phyloP scores from a whole-genome alignment of 2,797 vertebrate species.

The Coregonus ussuriensis region DNA sequence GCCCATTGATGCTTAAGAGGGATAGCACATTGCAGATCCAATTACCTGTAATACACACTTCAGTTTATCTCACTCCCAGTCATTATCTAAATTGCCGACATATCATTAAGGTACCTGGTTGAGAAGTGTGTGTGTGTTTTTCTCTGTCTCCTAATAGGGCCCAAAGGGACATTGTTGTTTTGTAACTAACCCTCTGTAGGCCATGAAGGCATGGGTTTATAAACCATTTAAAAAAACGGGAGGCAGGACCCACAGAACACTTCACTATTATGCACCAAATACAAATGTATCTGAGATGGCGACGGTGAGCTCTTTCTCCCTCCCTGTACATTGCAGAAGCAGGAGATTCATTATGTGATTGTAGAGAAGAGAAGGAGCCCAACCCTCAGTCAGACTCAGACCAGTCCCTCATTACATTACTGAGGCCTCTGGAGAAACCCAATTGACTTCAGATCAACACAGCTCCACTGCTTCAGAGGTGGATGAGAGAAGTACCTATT shows the following conservation, averaged over 20 bases:
- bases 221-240: conserved; percentile 77
- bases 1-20: conserved; percentile 63
- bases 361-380: conserved; percentile 35
- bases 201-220: conserved; percentile 81
- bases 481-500: conserved; percentile 20
- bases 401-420: conserved; percentile 73
- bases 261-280: conserved; percentile 70
- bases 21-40: conserved; percentile 81
- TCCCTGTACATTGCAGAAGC: conserved; percentile 49
- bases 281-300: conserved; percentile 70
- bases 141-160: conserved; percentile 87
- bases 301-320: conserved; percentile 50
- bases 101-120: conserved; percentile 88
- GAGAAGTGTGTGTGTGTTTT: conserved; percentile 69
- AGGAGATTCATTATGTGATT: conserved; percentile 77
- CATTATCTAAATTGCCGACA: conserved; percentile 98
- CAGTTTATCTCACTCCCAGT: conserved; percentile 96
- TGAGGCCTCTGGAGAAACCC: conserved; percentile 62
- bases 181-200: conserved; percentile 92
- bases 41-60: conserved; percentile 97
- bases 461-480: conserved; percentile 27
- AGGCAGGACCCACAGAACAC: conserved; percentile 57
- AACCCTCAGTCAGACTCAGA: conserved; percentile 48
- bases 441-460: conserved; percentile 62
- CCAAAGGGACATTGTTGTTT: conserved; percentile 91